phyloP scores from a whole-genome alignment of 1,140 invertebrate genomes.

The Mycetomoellerius zeteki region DNA sequence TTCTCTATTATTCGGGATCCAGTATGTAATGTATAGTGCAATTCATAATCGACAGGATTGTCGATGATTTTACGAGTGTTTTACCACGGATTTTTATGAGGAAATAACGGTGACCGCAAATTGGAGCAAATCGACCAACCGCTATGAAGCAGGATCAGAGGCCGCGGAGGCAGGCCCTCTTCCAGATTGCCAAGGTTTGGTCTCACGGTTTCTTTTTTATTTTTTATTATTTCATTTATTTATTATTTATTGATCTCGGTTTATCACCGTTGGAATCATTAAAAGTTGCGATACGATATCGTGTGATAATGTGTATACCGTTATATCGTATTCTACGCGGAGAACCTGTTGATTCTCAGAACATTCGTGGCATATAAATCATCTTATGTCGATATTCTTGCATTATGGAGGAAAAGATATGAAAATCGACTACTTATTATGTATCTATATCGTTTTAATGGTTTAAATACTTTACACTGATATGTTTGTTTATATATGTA shows the following conservation, averaged over 20 bases:
- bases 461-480: neutral
- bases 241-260: neutral
- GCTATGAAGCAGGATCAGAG: slow-evolving; percentile 85
- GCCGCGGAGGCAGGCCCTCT: slow-evolving; percentile 86
- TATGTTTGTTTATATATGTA: slow-evolving; percentile 3
- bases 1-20: neutral
- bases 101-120: slow-evolving; percentile 48
- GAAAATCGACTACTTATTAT: neutral
- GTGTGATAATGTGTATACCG: slow-evolving; percentile 65
- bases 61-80: slow-evolving; percentile 44
- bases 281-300: slow-evolving; percentile 35
- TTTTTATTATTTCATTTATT: slow-evolving; percentile 23
- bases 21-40: slow-evolving; percentile 62
- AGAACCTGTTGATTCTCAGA: slow-evolving; percentile 70
- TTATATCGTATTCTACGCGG: slow-evolving; percentile 59
- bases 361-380: slow-evolving; percentile 52
- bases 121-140: slow-evolving; percentile 18
- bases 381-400: slow-evolving; percentile 4
- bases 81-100: slow-evolving; percentile 27
- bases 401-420: neutral
- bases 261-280: neutral
- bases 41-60: neutral
- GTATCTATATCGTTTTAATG: neutral
- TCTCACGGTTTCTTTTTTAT: slow-evolving; percentile 6
- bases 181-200: slow-evolving; percentile 88